A percentile compares a stretch with the other conserved stretches of the same genome.
Evolutionary conservation across 1,140 invertebrate species (phyloP).

Genomic region (Ostrea edulis): DNA sequence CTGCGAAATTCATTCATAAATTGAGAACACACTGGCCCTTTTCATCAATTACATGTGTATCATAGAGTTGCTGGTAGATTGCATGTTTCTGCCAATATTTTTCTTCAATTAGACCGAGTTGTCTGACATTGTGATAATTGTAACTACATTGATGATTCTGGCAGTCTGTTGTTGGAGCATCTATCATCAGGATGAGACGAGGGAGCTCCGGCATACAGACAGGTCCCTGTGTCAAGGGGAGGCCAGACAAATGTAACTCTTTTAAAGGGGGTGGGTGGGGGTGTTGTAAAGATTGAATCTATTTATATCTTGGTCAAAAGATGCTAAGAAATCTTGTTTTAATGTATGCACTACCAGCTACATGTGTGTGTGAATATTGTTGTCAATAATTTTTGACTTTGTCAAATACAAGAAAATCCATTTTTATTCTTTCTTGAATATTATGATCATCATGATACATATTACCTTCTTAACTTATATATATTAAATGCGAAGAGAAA

Average conservation of each 20-base stretch:
- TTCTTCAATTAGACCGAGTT: slow-evolving; percentile 10
- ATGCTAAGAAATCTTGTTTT: no score
- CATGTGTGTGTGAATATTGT: no score
- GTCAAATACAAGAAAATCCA: no score
- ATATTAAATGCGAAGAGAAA: no score
- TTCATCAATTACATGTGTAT: slow-evolving; percentile 24
- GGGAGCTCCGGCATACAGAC: not conserved
- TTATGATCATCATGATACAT: no score
- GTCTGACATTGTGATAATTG: not conserved
- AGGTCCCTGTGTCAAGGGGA: not conserved
- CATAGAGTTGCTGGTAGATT: not conserved
- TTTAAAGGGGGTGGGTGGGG: no score
- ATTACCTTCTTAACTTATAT: no score
- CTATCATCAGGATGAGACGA: not conserved
- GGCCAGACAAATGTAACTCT: not conserved
- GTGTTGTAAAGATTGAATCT: no score
- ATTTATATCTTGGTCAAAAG: no score
- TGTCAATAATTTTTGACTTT: no score
- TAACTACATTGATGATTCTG: slow-evolving; percentile 12
- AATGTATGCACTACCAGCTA: no score
- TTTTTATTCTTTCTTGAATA: no score
- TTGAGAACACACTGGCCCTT: slow-evolving; percentile 29
- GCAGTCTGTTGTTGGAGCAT: slow-evolving; percentile 4
- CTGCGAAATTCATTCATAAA: slow-evolving; percentile 23
- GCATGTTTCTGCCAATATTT: slow-evolving; percentile 21